phyloP scores from a whole-genome alignment of 2,888 invertebrate species.

The Bombylius discolor region DNA sequence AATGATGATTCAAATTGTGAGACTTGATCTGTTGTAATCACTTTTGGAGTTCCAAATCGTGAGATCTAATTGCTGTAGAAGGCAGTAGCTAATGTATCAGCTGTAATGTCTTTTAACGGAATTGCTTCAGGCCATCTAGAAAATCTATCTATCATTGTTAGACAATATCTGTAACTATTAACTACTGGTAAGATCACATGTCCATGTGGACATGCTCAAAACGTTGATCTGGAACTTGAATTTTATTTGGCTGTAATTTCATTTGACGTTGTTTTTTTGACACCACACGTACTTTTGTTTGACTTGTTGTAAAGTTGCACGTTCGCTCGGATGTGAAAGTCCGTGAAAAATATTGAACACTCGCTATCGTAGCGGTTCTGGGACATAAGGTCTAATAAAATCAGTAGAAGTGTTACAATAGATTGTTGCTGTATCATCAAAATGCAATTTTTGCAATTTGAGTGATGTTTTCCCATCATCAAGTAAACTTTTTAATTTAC shows the following conservation, averaged over 20 bases:
- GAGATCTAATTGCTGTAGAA: conserved; percentile 1
- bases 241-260: background rate
- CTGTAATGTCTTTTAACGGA: conserved; percentile 3
- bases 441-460: background rate
- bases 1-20: conserved; percentile 7
- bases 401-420: conserved; percentile 1
- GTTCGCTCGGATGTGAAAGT: conserved; percentile 1
- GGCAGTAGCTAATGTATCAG: conserved; percentile 12
- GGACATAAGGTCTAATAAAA: background rate
- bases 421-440: background rate
- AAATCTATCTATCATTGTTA: background rate
- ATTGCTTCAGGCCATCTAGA: conserved; percentile 6
- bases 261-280: conserved; percentile 4
- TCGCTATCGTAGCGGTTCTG: background rate
- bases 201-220: conserved; percentile 8
- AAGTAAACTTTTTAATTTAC: background rate
- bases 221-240: conserved; percentile 3
- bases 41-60: conserved; percentile 4
- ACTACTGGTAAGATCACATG: conserved; percentile 3
- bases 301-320: background rate
- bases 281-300: conserved; percentile 1
- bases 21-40: conserved; percentile 5
- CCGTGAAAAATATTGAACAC: too few relatives aligned
- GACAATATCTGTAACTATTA: conserved; percentile 1
- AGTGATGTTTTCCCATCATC: background rate